A percentile compares a stretch with the other conserved stretches of the same genome.
phyloP scores from a whole-genome alignment of 2,113 vertebrate species.

The Hypocryptadius cinnamomeus region DNA sequence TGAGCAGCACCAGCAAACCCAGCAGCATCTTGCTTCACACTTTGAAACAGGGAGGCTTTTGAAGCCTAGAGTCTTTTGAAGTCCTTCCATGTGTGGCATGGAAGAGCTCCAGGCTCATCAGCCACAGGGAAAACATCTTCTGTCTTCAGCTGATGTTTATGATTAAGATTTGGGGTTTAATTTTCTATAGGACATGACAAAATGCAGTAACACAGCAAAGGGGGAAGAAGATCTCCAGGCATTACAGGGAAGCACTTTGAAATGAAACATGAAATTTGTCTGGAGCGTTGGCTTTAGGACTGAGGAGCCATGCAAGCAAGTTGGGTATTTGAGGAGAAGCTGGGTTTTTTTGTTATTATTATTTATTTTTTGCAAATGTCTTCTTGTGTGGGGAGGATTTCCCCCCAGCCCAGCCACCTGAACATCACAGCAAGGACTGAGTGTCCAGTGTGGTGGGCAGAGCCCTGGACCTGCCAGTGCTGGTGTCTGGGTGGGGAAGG shows the following conservation, averaged over 20 bases:
- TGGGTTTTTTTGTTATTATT: neutral
- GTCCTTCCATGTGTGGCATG: accelerated
- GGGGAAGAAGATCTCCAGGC: too few species aligned
- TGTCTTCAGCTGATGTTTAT: neutral
- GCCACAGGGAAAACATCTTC: neutral
- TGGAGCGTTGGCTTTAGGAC: neutral
- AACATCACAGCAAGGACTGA: neutral
- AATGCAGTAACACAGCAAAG: neutral
- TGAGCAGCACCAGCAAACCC: neutral
- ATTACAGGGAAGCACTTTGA: neutral
- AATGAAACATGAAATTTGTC: neutral
- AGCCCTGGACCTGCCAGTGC: neutral
- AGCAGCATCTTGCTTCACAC: accelerated
- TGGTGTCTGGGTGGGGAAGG: neutral
- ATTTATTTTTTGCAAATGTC: neutral
- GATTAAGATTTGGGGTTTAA: neutral
- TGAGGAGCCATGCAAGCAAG: neutral
- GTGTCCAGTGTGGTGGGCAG: neutral
- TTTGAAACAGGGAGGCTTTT: neutral
- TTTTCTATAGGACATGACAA: accelerated
- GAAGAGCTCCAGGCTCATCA: neutral
- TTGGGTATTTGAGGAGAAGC: neutral
- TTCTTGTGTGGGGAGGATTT: neutral
- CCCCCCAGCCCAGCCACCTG: neutral
- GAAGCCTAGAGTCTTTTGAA: neutral